A percentile compares a stretch with the other conserved stretches of the same genome.
Conservation (phyloP, 2,888 invertebrate genomes). For the Tipula lateralis region DNA sequence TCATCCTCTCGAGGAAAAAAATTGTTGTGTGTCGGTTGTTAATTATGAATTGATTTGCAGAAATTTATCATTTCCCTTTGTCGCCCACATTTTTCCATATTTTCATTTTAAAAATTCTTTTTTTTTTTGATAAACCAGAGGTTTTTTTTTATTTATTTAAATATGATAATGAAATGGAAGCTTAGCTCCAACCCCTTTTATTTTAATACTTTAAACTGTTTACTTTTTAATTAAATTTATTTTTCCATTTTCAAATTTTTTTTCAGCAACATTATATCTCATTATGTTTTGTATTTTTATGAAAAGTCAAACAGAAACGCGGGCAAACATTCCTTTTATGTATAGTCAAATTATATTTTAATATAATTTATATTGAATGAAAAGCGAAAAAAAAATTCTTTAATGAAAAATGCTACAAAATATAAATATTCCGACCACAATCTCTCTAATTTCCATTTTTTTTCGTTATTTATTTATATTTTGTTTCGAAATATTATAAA, state of each 20-base stretch:
- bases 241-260: neutral
- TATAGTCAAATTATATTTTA: slow-evolving; percentile 24
- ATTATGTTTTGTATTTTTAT: slow-evolving; percentile 24
- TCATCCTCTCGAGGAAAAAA: neutral
- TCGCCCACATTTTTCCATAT: neutral
- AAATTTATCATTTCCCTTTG: slow-evolving; percentile 19
- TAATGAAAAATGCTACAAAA: neutral
- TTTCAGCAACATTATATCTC: slow-evolving; percentile 20
- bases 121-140: neutral
- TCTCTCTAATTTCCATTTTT: slow-evolving; percentile 21
- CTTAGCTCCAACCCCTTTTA: neutral
- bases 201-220: neutral
- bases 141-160: neutral
- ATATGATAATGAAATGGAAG: slow-evolving; percentile 24
- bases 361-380: slow-evolving; percentile 24
- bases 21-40: neutral
- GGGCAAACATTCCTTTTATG: slow-evolving; percentile 19
- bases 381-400: neutral
- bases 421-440: slow-evolving; percentile 11
- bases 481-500: neutral
- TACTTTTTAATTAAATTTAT: slow-evolving; percentile 5
- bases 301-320: slow-evolving; percentile 15
- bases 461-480: neutral
- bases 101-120: neutral
- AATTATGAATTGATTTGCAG: slow-evolving; percentile 24